A percentile compares a stretch with the other conserved stretches of the same genome.
phyloP scores from a whole-genome alignment of 1,140 invertebrate species.

The Epicauta chinensis region DNA sequence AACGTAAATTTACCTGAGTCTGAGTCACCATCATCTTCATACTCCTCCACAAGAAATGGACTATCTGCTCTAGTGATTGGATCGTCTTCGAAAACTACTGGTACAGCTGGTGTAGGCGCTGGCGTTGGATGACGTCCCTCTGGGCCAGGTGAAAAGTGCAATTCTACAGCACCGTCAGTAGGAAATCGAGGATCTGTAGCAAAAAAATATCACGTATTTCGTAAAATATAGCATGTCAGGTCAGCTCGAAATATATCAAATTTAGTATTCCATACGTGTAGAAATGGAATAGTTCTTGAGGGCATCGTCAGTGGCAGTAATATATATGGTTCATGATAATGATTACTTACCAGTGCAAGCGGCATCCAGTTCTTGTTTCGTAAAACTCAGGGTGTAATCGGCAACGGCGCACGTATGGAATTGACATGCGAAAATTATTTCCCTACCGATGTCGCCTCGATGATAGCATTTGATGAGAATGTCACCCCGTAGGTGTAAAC shows the following conservation, averaged over 20 bases:
- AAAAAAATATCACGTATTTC: too few relatives aligned
- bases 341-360: slow-evolving; percentile 63
- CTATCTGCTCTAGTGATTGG: slow-evolving; percentile 74
- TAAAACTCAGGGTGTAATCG: slow-evolving; percentile 75
- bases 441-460: slow-evolving; percentile 49
- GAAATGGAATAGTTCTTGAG: too few relatives aligned
- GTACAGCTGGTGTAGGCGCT: slow-evolving; percentile 64
- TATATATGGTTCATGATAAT: too few relatives aligned
- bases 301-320: too few relatives aligned
- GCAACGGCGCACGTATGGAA: slow-evolving; percentile 90
- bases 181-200: slow-evolving; percentile 60
- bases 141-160: slow-evolving; percentile 67
- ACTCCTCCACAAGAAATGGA: slow-evolving; percentile 64
- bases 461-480: slow-evolving; percentile 87
- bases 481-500: slow-evolving; percentile 77
- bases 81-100: slow-evolving; percentile 56
- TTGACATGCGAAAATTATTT: slow-evolving; percentile 73
- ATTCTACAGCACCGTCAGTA: slow-evolving; percentile 72
- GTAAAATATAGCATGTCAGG: too few relatives aligned
- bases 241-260: too few relatives aligned
- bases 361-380: slow-evolving; percentile 78
- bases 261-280: too few relatives aligned
- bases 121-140: slow-evolving; percentile 54
- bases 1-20: slow-evolving; percentile 33
- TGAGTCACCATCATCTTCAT: slow-evolving; percentile 42